Conservation (phyloP, 2,888 invertebrate species). For the Apoderus coryli region DNA sequence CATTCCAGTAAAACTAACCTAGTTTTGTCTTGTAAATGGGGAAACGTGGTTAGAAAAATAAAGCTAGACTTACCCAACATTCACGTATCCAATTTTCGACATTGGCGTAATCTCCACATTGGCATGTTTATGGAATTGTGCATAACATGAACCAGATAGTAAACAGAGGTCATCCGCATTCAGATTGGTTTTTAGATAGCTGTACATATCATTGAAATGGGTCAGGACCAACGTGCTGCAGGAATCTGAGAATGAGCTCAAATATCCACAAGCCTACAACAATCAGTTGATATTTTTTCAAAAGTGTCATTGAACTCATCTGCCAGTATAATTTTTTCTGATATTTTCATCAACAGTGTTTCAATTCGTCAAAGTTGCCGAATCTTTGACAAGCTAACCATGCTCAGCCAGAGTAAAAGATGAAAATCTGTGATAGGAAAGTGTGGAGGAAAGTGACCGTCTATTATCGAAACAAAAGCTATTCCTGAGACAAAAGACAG, state of each 20-base stretch:
- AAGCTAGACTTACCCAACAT: not conserved
- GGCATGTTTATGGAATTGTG: conserved; percentile 49
- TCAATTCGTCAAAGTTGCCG: too few relatives aligned
- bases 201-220: conserved; percentile 58
- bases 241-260: conserved; percentile 63
- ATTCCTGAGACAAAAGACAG: too few relatives aligned
- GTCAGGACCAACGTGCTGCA: conserved; percentile 60
- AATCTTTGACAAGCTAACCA: too few relatives aligned
- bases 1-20: too few relatives aligned
- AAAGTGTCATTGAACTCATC: not conserved
- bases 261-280: conserved; percentile 46
- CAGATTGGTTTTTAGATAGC: conserved; percentile 44
- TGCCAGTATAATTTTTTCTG: too few relatives aligned
- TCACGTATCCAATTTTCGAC: conserved; percentile 40
- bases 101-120: conserved; percentile 41
- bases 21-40: too few relatives aligned
- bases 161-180: conserved; percentile 55
- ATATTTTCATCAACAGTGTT: too few relatives aligned
- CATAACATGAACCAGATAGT: conserved; percentile 59
- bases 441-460: too few relatives aligned
- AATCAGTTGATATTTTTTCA: conserved; percentile 7
- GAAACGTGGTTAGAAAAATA: not conserved
- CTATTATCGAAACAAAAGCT: too few relatives aligned
- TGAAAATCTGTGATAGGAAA: too few relatives aligned
- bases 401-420: too few relatives aligned